phyloP scores from a whole-genome alignment of 2,888 invertebrate species.

The Malacosoma neustria region DNA sequence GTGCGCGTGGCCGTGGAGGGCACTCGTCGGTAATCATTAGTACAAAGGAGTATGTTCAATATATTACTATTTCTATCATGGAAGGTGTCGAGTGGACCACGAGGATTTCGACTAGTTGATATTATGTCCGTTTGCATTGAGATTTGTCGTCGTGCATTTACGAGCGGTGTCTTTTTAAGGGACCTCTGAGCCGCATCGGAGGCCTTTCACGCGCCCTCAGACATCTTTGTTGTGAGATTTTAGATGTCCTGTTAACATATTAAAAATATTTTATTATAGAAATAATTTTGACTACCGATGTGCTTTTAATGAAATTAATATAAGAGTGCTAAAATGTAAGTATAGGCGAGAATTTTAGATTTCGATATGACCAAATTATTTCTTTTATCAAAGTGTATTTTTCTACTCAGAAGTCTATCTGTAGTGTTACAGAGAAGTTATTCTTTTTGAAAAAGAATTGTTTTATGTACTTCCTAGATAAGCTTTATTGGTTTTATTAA shows the following conservation, averaged over 20 bases:
- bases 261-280: conserved; percentile 22
- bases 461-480: conserved; percentile 48
- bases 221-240: conserved; percentile 7
- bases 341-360: conserved; percentile 24
- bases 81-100: conserved; percentile 67
- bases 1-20: conserved; percentile 19
- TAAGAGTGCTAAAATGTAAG: conserved; percentile 38
- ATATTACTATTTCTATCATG: conserved; percentile 40
- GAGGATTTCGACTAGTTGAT: conserved; percentile 54
- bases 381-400: conserved; percentile 38
- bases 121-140: conserved; percentile 64
- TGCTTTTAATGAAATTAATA: conserved; percentile 56
- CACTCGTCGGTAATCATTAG: conserved; percentile 50
- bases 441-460: conserved; percentile 72
- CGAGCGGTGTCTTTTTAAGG: conserved; percentile 48
- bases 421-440: conserved; percentile 47
- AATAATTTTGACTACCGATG: conserved; percentile 40
- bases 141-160: conserved; percentile 59
- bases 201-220: conserved; percentile 32
- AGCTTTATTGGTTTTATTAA: conserved; percentile 37
- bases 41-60: conserved; percentile 61
- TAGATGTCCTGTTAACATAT: conserved; percentile 22
- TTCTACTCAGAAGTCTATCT: conserved; percentile 27
- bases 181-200: conserved; percentile 27
- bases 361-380: conserved; percentile 32